Evolutionary conservation across 2,888 invertebrate species (phyloP), one percentile per base, ranked within the genome.

Genomic region (Villa cingulata): DNA sequence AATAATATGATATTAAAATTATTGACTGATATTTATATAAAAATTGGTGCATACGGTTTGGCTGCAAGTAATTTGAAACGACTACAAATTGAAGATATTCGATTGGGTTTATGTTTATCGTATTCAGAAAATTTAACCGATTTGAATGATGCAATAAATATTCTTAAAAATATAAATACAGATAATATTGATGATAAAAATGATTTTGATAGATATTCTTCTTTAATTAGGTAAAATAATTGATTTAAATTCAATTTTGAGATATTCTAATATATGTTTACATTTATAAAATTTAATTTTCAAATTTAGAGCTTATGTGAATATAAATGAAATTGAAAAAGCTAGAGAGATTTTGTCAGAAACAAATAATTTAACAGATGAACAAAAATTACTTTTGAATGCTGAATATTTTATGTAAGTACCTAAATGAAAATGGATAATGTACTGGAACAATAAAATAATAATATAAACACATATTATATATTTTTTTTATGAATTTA

Each of bases 31-130:
- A 65, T 73, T 38, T 70, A 73, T 57, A 57, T 70, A 45, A 65
- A 64, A 51, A 60, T 80, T 36, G 69, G 74, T 46, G 73, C 76
- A 40, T 74, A 70, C 62, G 62, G 68, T 36, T 70, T 76, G 53
- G 75, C 75, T 1, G 50, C 60, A 36, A 45, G 54, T 10, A 38
- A 60, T 20, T 61, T 60, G 52, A 55, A 56, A 27, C 53, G 59
- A 23, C 48, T 63, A 19, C 60, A 58, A 0, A 49, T 34, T 34
- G 48, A 27, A 9, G 49, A 42, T 20, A 23, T 49, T 16, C 51
- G 54, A n/a, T 55, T 55, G 46, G 62, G 59, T 1, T 50, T 59
- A 40, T 64, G 63, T 50, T 52, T 64, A n/a, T 62, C 65, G 0
- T 48, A 65, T 47, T 59, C 59, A 18, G 51, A 38, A 1, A 56